phyloP scores from a whole-genome alignment of 2,797 vertebrate species.

The Morelia viridis region DNA sequence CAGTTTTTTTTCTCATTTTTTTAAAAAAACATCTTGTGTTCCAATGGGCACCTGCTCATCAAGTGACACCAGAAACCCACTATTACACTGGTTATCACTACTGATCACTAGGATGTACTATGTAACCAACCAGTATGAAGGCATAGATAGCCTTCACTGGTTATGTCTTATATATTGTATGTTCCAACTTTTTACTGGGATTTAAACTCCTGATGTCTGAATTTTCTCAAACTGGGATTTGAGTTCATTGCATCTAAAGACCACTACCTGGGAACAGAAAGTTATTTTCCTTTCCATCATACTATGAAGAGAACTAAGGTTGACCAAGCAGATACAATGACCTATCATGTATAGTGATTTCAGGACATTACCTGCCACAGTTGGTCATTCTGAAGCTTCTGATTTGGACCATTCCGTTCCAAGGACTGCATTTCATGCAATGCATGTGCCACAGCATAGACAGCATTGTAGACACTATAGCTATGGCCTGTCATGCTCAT shows the following conservation, averaged over 20 bases:
- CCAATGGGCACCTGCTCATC: too few species aligned
- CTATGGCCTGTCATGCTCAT: neutral
- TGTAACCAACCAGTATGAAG: too few species aligned
- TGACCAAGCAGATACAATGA: neutral
- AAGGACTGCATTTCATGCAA: neutral
- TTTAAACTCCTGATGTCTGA: neutral
- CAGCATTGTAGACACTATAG: constrained; percentile 2
- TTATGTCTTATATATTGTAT: too few species aligned
- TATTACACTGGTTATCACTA: too few species aligned
- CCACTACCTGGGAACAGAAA: neutral
- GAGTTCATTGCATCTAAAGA: neutral
- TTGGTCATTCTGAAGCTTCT: neutral
- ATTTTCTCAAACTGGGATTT: neutral
- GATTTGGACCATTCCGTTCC: neutral
- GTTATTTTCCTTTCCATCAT: neutral
- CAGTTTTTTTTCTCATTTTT: too few species aligned
- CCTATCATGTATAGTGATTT: neutral
- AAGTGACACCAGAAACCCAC: too few species aligned
- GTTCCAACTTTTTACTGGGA: too few species aligned
- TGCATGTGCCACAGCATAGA: neutral
- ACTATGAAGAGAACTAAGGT: too few species aligned
- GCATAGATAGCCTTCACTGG: too few species aligned
- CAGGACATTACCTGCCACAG: neutral
- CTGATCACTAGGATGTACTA: too few species aligned
- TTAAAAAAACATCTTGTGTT: too few species aligned